Conservation (phyloP, 30 jellyfish, hydroid and myxozoan species). For the Cassiopea andromeda region DNA sequence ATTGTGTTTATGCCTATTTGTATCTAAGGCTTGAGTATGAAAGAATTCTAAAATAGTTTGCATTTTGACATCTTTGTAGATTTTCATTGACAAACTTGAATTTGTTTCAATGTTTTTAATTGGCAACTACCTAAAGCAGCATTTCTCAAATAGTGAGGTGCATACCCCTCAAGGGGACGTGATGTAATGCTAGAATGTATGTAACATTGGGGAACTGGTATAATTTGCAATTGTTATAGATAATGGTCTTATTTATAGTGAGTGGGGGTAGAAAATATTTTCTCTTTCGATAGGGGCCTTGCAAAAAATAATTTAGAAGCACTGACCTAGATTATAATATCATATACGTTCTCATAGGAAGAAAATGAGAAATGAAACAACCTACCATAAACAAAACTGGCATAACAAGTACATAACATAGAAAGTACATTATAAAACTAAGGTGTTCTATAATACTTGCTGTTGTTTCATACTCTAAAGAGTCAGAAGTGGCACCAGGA, state of each 20-base stretch:
- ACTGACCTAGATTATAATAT: too few species aligned
- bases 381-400: too few species aligned
- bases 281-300: too few species aligned
- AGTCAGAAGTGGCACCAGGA: too few species aligned
- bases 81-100: neutral
- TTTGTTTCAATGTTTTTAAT: neutral
- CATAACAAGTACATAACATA: too few species aligned
- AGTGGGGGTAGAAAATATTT: too few species aligned
- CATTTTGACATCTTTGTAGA: neutral
- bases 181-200: neutral
- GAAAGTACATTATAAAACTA: too few species aligned
- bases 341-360: too few species aligned
- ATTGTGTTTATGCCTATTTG: constrained; percentile 7
- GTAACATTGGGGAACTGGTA: neutral
- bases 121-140: neutral
- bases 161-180: neutral
- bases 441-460: too few species aligned
- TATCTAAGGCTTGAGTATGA: neutral
- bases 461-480: too few species aligned
- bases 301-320: too few species aligned
- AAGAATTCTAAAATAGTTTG: neutral
- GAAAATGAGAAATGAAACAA: too few species aligned
- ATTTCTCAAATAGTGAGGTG: neutral
- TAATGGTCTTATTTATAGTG: neutral
- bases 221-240: neutral